These are phyloP conservation scores for Aegithalos caudatus DNA, from an alignment of 2,113 vertebrate genomes.

Conservation along the genomic window DNA sequence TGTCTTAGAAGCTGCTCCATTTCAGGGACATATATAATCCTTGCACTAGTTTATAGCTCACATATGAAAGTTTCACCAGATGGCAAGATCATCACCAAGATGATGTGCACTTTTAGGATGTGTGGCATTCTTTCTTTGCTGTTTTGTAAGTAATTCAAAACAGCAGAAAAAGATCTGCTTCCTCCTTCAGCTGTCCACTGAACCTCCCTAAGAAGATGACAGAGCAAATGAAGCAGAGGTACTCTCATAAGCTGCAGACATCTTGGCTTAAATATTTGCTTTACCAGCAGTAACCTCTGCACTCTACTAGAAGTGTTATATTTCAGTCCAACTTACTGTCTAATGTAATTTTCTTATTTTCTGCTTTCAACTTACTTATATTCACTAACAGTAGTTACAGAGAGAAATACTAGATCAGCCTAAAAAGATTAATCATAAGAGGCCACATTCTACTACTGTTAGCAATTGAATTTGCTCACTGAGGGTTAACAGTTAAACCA, in stretches of 20 bases:
- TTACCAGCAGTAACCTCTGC: neutral
- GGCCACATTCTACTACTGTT: neutral
- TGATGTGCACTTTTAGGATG: neutral
- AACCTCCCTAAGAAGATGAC: neutral
- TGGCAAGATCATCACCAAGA: conserved; percentile 10
- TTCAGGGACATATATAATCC: neutral
- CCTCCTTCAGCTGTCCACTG: neutral
- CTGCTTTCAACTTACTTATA: neutral
- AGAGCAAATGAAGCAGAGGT: neutral
- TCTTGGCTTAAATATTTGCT: neutral
- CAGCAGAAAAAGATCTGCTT: neutral
- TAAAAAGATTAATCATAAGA: neutral
- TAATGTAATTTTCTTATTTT: neutral
- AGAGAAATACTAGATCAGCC: neutral
- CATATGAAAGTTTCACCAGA: neutral
- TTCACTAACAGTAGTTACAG: neutral
- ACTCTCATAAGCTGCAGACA: neutral
- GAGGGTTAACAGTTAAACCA: neutral
- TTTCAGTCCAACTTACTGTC: neutral
- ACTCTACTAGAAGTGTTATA: neutral
- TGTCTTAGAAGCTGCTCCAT: neutral
- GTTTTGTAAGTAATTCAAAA: neutral
- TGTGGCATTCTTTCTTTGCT: neutral
- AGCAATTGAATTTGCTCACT: neutral
- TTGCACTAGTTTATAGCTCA: neutral